Base-by-base conservation (phyloP, 1,140 invertebrate genomes). In the Telenomus remus region DNA sequence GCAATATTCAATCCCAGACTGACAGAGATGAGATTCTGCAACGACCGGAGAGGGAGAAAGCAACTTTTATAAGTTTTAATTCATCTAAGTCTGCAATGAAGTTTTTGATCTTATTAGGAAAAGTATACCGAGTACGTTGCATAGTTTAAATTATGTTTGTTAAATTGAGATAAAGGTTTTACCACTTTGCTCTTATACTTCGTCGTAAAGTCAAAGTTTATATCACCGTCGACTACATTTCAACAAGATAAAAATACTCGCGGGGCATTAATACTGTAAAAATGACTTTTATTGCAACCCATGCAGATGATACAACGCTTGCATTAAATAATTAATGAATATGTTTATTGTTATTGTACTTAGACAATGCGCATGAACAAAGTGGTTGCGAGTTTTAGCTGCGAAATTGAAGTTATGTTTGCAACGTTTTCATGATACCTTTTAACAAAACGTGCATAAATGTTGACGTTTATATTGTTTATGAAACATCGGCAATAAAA, bases 31-130 rank as follows among this genome's bases (percentile, higher is more conserved):
- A 57, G 37, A 66, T 66, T 66, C 53, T 57, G 50, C 55, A 48
- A 65, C 35, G 46, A 6, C 19, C n/a, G n/a, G n/a, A 27, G 19
- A 27, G 19, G n/a, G n/a, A n/a, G n/a, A 10, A 43, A 65, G 56
- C 27, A 65, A 55, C 34, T 43, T 57, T 66, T 53, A 57, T 66
- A 64, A 64, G 49, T 64, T 55, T 55, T 64, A 51, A 64, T 64
- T 64, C 46, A 14, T 33, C 43, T 64, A 54, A 64, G 43, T 13
- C 60, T 64, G 34, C 50, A 43, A 54, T 54, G 50, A 64, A 54
- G 50, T 54, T 64, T n/a, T 64, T 64, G 54, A 64, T 64, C 60
- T 64, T 55, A 64, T 64, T 64, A 64, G 48, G 43, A 64, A 64
- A 64, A 64, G 50, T 48, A 39, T 42, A 7, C 8, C 19, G 54